These are phyloP conservation scores for Ctenodactylus gundi DNA, from an alignment of 2,113 vertebrate species.

Conservation along the genomic window DNA sequence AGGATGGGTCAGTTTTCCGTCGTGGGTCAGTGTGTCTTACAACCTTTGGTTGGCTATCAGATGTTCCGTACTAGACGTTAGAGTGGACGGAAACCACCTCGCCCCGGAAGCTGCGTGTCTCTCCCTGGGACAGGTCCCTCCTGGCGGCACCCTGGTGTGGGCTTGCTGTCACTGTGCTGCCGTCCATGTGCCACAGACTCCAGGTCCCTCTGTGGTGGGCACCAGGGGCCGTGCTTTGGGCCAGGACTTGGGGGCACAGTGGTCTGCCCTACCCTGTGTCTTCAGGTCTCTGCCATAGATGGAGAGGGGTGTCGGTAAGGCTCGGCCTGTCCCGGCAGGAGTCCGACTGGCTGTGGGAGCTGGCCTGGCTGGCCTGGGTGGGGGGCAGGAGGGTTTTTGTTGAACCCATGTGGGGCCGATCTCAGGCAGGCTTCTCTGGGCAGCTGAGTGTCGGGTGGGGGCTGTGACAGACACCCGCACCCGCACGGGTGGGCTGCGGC, in stretches of 20 bases:
- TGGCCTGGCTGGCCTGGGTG: no score
- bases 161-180: not conserved
- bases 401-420: no score
- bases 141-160: not conserved
- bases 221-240: not conserved
- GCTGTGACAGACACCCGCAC: no score
- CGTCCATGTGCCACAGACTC: not conserved
- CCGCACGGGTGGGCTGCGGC: not conserved
- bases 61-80: no score
- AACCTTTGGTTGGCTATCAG: not conserved
- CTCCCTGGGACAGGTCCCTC: no score
- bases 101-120: no score
- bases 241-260: accelerated
- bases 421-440: not conserved
- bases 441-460: not conserved
- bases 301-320: accelerated
- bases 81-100: no score
- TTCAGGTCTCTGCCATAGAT: not conserved
- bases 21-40: not conserved
- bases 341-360: no score
- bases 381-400: not conserved
- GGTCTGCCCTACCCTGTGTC: not conserved
- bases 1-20: not conserved
- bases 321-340: no score
- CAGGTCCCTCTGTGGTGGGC: no score